Evolutionary conservation across 2,888 invertebrate genomes (phyloP), one percentile per base, ranked within the genome.

Genomic region (Lycocerus yunnanus): DNA sequence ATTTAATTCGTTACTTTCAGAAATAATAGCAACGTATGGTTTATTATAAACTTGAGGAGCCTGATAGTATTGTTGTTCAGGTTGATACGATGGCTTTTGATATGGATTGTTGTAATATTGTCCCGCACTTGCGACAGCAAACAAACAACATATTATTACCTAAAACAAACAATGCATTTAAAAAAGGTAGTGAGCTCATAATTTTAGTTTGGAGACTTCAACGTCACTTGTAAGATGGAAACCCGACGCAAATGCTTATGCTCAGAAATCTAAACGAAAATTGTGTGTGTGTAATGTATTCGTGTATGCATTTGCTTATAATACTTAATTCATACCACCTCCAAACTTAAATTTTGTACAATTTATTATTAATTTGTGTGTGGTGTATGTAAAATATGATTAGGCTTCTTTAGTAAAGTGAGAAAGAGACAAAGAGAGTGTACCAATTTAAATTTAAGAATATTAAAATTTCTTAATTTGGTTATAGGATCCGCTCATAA

Each of bases 1-100:
- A 77, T 88, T 89, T 68, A 90, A 87, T 73, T 90, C 89, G 78
- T 88, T 90, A 0, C 88, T 87, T 80, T 90, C 90, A 3, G 88
- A 87, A 58, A 90, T 76, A 59, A 90, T 90, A 1, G 90, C 90
- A 58, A 89, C 87, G 18, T 4, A 0, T 15, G n/a, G 6, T 14
- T 24, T 27, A 14, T 66, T 66, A 4, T 66, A 60, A 20, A 63
- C 18, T 63, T 63, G 16, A 1, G 61, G 61, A 3, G 13, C 13
- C 10, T 63, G 61, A 14, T 63, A 63, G 20, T 63, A 63, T 11
- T 20, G 16, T 13, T 16, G 61, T 20, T 15, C 9, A 3, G 66
- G 66, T 9, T 61, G 15, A 15, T 80, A 78, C n/a, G 61, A 18
- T 13, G 60, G 60, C 13, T 60, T 15, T 67, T 79, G 79, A 27